phyloP scores from a whole-genome alignment of 2,113 vertebrate species.

The Dromiciops gliroides region DNA sequence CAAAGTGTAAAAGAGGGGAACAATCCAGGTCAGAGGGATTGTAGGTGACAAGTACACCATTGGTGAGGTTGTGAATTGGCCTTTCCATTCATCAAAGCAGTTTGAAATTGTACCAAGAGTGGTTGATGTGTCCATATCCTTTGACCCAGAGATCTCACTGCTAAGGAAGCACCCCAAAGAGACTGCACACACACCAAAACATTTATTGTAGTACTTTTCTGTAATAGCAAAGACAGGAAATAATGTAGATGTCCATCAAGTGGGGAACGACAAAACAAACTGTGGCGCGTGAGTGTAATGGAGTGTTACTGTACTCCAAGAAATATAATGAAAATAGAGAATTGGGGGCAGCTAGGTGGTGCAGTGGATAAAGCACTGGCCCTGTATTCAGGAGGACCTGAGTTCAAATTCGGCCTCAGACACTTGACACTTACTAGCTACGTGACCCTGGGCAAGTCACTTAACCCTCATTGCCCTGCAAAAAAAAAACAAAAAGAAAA shows the following conservation, averaged over 20 bases:
- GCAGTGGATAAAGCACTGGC: too few relatives aligned
- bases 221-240: background rate
- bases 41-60: too few relatives aligned
- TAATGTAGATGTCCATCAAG: background rate
- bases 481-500: too few relatives aligned
- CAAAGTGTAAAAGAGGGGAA: background rate
- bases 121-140: background rate
- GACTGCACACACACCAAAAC: background rate
- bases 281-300: background rate
- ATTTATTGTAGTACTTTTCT: background rate
- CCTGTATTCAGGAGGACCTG: too few relatives aligned
- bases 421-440: too few relatives aligned
- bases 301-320: background rate
- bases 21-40: fast-evolving
- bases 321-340: background rate
- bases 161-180: background rate
- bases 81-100: background rate
- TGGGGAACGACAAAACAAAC: background rate
- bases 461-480: too few relatives aligned
- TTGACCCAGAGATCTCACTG: background rate
- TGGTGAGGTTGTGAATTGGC: background rate
- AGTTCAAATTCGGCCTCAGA: too few relatives aligned
- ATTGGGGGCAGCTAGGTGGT: too few relatives aligned
- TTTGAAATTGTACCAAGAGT: background rate
- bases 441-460: too few relatives aligned